phyloP scores from a whole-genome alignment of 35 echinoderm and acorn worm genomes.

The Heliocidaris erythrogramma region DNA sequence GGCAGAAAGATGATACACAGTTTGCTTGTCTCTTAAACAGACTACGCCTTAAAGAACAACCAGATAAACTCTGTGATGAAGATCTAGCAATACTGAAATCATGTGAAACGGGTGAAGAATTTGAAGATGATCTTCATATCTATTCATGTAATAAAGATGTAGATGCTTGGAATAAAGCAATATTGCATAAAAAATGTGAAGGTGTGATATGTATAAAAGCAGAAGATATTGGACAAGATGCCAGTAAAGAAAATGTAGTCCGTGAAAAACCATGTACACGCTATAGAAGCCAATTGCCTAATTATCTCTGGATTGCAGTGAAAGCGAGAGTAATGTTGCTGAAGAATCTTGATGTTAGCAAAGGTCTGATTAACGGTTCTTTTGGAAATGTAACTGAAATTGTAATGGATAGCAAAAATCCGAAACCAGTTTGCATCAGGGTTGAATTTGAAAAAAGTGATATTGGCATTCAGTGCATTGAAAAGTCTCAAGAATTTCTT shows the following conservation, averaged over 20 bases:
- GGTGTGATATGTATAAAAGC: constrained; percentile 46
- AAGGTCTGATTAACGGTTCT: constrained; percentile 55
- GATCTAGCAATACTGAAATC: constrained; percentile 47
- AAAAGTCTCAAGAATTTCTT: constrained; percentile 20
- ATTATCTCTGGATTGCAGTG: constrained; percentile 42
- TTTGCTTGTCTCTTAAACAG: constrained; percentile 80
- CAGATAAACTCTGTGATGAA: constrained; percentile 25
- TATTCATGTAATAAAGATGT: constrained; percentile 62
- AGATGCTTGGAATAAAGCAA: constrained; percentile 50
- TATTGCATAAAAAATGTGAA: constrained; percentile 46
- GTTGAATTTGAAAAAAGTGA: constrained; percentile 45
- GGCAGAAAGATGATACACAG: constrained; percentile 74
- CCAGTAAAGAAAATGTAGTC: not conserved
- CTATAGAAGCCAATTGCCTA: constrained; percentile 14
- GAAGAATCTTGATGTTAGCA: constrained; percentile 50
- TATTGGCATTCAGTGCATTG: constrained; percentile 33
- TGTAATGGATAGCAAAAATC: not conserved
- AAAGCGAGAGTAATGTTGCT: constrained; percentile 59
- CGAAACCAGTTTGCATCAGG: not conserved
- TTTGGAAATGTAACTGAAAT: constrained; percentile 53
- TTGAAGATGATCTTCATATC: constrained; percentile 62
- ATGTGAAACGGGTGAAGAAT: constrained; percentile 26
- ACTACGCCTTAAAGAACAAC: constrained; percentile 54
- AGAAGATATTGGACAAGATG: constrained; percentile 33
- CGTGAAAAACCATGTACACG: constrained; percentile 10